phyloP scores from a whole-genome alignment of 2,113 vertebrate species.

The Platysternon megacephalum region DNA sequence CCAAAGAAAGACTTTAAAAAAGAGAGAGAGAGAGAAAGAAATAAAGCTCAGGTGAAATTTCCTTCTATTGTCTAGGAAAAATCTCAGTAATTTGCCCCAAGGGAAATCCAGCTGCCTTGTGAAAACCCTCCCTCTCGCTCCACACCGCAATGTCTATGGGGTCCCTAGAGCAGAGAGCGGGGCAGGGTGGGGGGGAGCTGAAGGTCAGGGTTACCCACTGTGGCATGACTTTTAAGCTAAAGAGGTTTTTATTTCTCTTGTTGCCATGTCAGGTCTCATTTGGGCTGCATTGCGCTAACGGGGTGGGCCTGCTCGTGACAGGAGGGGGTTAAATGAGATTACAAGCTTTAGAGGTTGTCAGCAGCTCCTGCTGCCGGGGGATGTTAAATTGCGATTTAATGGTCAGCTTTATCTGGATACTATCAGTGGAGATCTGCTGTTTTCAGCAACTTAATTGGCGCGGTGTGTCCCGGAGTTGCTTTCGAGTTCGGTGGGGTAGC shows the following conservation, averaged over 20 bases:
- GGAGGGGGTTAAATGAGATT: constrained; percentile 90
- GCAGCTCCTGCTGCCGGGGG: constrained; percentile 79
- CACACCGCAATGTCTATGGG: constrained; percentile 51
- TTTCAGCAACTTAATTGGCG: constrained; percentile 83
- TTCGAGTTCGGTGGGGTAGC: neutral
- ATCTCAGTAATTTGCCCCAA: constrained; percentile 84
- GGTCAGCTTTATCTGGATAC: constrained; percentile 84
- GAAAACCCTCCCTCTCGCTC: neutral
- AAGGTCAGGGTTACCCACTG: constrained; percentile 86
- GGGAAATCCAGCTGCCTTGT: constrained; percentile 65
- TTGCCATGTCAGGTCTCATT: constrained; percentile 87
- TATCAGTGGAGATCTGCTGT: constrained; percentile 81
- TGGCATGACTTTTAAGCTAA: constrained; percentile 88
- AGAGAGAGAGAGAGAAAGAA: neutral
- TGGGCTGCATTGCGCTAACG: constrained; percentile 79
- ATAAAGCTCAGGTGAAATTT: constrained; percentile 74
- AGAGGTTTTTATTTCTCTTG: constrained; percentile 84
- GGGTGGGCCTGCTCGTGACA: constrained; percentile 82
- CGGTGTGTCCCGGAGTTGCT: constrained; percentile 64
- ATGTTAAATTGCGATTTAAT: constrained; percentile 89
- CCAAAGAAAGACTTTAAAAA: constrained; percentile 55
- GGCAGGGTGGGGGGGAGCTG: constrained; percentile 63
- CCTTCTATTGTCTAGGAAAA: constrained; percentile 72
- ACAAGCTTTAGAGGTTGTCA: constrained; percentile 86
- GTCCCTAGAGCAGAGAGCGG: constrained; percentile 71